These are phyloP conservation scores for Eupithecia subumbrata DNA, from an alignment of 2,888 invertebrate species.

Conservation along the genomic window DNA sequence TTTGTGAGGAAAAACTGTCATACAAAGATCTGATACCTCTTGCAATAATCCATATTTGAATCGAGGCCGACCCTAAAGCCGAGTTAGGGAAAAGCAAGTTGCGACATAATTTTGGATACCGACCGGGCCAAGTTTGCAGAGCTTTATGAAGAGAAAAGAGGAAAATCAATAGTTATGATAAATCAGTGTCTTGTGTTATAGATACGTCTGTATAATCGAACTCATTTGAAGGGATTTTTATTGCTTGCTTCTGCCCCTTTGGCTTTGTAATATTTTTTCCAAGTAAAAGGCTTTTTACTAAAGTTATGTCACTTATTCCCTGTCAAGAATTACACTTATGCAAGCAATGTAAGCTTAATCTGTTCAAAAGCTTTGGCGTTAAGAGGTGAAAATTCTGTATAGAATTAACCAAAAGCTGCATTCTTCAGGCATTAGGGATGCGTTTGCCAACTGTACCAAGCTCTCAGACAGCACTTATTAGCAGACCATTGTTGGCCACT, in stretches of 20 bases:
- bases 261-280: not conserved
- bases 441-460: constrained; percentile 9
- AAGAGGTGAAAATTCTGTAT: not conserved
- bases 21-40: not conserved
- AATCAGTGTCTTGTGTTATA: constrained; percentile 48
- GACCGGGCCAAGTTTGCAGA: constrained; percentile 54
- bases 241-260: not conserved
- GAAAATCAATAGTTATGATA: constrained; percentile 73
- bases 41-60: not conserved
- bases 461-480: constrained; percentile 44
- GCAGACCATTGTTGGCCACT: constrained; percentile 45
- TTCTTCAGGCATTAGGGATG: not conserved
- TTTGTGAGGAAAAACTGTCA: not conserved
- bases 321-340: not conserved
- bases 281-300: not conserved
- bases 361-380: not conserved
- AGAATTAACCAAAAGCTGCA: not conserved
- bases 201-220: not conserved
- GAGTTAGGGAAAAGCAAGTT: constrained; percentile 54
- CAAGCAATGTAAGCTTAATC: not conserved
- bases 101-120: constrained; percentile 65
- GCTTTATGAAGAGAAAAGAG: constrained; percentile 56
- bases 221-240: not conserved
- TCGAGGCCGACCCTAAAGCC: not conserved
- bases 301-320: too few relatives aligned